These are phyloP conservation scores for Corella eumyota DNA, from an alignment of 23 tunicate genomes.

Conservation along the genomic window DNA sequence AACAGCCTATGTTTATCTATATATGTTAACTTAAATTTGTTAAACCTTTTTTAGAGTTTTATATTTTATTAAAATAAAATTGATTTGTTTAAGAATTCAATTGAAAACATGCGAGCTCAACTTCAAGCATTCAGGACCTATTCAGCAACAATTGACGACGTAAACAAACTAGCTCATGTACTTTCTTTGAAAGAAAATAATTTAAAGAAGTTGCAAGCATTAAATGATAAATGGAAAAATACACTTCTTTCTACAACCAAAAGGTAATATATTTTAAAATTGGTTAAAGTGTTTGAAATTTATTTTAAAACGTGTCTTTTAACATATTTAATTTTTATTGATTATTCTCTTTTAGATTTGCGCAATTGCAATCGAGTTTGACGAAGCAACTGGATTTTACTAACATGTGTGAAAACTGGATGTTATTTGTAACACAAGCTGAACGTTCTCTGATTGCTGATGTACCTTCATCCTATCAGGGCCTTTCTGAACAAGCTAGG, in stretches of 20 bases:
- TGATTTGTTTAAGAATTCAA: neutral
- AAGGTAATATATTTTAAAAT: no score
- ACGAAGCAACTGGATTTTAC: slow-evolving; percentile 13
- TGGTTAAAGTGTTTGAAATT: neutral
- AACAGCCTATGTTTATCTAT: no score
- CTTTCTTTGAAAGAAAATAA: slow-evolving; percentile 33
- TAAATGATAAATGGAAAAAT: slow-evolving; percentile 51
- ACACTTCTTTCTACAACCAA: slow-evolving; percentile 17
- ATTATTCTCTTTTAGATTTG: slow-evolving; percentile 36
- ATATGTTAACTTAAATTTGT: no score
- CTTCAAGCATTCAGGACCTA: slow-evolving; percentile 62
- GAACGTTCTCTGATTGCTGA: slow-evolving; percentile 41
- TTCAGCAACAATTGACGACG: slow-evolving; percentile 19
- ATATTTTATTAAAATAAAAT: no score
- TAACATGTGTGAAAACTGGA: slow-evolving; percentile 67
- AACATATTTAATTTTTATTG: no score
- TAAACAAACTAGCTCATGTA: slow-evolving; percentile 27
- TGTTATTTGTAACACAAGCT: slow-evolving; percentile 71
- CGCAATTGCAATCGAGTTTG: slow-evolving; percentile 20
- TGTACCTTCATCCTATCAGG: slow-evolving; percentile 29
- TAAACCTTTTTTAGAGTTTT: no score
- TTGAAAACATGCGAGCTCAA: slow-evolving; percentile 14
- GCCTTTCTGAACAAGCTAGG: slow-evolving; percentile 64
- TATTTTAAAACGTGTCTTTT: neutral
- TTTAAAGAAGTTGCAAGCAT: slow-evolving; percentile 13